Conservation (phyloP, 1,140 invertebrate species). For the Calycopis cecrops region DNA sequence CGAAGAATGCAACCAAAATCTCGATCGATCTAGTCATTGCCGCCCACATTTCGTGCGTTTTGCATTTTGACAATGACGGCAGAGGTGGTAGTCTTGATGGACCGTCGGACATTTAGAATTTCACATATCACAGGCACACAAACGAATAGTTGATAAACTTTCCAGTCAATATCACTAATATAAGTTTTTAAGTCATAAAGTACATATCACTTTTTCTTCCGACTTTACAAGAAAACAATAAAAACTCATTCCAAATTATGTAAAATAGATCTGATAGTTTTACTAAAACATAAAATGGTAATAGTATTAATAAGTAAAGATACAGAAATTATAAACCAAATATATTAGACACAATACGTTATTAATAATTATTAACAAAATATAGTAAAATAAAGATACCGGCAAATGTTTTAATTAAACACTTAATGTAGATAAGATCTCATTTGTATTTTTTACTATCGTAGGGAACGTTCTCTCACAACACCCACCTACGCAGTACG, state of each 20-base stretch:
- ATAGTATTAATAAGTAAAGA: no score
- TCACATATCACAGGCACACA: conserved; percentile 15
- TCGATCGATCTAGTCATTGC: conserved; percentile 84
- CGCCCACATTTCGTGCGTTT: conserved; percentile 81
- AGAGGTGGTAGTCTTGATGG: conserved; percentile 43
- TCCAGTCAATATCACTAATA: no score
- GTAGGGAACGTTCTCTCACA: not conserved
- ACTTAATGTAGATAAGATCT: not conserved
- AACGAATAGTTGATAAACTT: not conserved
- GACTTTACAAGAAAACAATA: no score
- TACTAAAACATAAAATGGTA: no score
- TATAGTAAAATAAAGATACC: no score
- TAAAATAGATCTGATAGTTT: no score
- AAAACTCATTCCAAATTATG: no score
- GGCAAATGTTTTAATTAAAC: not conserved
- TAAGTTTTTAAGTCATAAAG: not conserved
- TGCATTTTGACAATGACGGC: conserved; percentile 60
- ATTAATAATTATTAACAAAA: no score
- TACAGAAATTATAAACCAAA: no score
- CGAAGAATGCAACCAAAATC: conserved; percentile 86
- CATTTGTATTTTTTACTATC: not conserved
- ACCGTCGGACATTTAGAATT: conserved; percentile 49
- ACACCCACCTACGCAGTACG: conserved; percentile 25
- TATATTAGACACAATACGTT: no score
- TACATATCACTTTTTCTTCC: not conserved